Evolutionary conservation across 2,888 invertebrate species (phyloP).

Genomic region (Lomographa bimaculata): DNA sequence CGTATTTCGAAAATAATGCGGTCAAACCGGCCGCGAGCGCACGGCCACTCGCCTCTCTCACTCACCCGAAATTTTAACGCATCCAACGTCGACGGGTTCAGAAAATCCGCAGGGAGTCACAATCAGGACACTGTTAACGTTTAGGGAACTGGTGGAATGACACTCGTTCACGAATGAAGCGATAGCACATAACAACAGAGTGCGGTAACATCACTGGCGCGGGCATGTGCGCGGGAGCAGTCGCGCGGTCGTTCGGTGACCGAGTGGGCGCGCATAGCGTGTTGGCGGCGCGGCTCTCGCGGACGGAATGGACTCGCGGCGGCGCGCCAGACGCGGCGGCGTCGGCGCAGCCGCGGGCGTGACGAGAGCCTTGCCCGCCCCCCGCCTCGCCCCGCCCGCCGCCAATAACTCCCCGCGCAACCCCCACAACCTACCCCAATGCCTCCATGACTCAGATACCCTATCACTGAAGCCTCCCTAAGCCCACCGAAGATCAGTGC

Average conservation of each 20-base stretch:
- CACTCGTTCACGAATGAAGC: constrained; percentile 70
- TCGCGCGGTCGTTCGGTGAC: constrained; percentile 50
- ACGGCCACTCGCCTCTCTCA: constrained; percentile 73
- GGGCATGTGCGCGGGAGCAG: constrained; percentile 62
- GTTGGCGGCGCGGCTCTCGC: constrained; percentile 61
- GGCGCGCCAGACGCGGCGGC: constrained; percentile 65
- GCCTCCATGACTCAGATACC: too few relatives aligned
- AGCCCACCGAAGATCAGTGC: too few relatives aligned
- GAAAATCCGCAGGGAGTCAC: constrained; percentile 63
- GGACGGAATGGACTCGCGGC: constrained; percentile 50
- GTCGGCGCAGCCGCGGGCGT: constrained; percentile 46
- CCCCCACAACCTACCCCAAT: constrained; percentile 38
- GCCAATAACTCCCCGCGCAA: constrained; percentile 34
- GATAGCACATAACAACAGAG: constrained; percentile 71
- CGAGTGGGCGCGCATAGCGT: constrained; percentile 55
- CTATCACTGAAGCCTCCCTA: too few relatives aligned
- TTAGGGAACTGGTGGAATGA: constrained; percentile 71
- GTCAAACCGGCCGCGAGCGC: constrained; percentile 79
- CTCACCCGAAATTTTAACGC: constrained; percentile 82
- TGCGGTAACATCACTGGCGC: constrained; percentile 74
- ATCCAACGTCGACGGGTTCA: constrained; percentile 76
- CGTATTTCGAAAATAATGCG: constrained; percentile 83
- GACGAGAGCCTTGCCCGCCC: constrained; percentile 38
- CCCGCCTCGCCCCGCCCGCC: constrained; percentile 38
- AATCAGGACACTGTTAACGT: constrained; percentile 56